Percentiles rank a stretch among this genome's conserved stretches.
Conservation (phyloP, 2,888 invertebrate species). For the Lycaena phlaeas region DNA sequence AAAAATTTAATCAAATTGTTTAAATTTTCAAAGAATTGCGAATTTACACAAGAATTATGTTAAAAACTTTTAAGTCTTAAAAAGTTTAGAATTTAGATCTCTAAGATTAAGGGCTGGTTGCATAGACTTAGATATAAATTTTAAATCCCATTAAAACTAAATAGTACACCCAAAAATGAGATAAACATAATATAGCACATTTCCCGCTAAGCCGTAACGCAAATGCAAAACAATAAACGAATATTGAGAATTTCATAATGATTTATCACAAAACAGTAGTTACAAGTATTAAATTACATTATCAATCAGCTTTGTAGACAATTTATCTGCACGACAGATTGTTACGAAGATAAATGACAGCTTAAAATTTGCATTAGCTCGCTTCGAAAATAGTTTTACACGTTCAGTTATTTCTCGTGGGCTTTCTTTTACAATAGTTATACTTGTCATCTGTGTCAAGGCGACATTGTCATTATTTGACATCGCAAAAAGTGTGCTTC, state of each 20-base stretch:
- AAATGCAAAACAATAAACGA: no score
- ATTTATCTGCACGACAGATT: conserved; percentile 5
- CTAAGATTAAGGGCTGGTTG: no score
- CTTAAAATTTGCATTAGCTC: conserved; percentile 3
- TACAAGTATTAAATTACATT: conserved; percentile 2
- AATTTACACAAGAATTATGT: no score
- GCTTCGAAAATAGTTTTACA: conserved; percentile 10
- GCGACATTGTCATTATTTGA: conserved; percentile 1
- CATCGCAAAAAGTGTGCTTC: neutral
- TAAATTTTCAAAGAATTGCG: no score
- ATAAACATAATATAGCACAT: no score
- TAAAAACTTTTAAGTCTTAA: neutral
- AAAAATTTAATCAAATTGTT: no score
- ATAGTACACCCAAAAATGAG: no score
- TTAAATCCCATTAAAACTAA: no score
- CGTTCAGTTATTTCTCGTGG: conserved; percentile 2
- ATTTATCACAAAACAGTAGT: conserved; percentile 3
- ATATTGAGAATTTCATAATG: neutral
- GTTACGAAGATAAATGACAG: conserved; percentile 1
- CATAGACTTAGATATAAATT: no score
- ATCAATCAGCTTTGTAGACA: neutral
- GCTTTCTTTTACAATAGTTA: conserved; percentile 6
- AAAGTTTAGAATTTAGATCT: no score
- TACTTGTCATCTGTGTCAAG: conserved; percentile 6
- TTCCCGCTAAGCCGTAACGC: no score